Percentiles rank a stretch among this genome's conserved stretches.
Conservation (phyloP, 1,140 invertebrate genomes). For the Campoletis sonorensis region DNA sequence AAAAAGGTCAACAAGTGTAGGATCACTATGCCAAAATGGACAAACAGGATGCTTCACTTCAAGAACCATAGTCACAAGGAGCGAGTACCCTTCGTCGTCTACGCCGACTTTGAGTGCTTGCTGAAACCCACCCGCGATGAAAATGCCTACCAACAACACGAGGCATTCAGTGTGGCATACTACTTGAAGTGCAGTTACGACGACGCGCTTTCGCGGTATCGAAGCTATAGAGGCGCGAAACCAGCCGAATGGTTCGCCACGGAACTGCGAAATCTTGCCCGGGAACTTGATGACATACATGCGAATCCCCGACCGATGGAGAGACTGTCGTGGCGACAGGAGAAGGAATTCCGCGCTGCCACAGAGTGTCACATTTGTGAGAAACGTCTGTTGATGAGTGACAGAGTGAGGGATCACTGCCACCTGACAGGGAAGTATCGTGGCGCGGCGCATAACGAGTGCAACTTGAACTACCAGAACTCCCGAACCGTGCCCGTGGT, state of each 20-base stretch:
- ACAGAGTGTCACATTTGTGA: slow-evolving; percentile 8
- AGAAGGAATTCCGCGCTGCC: not conserved
- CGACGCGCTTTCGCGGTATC: slow-evolving; percentile 13
- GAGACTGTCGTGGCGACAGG: not conserved
- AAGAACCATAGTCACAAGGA: slow-evolving; percentile 18
- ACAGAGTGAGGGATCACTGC: slow-evolving; percentile 10
- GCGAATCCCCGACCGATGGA: not conserved
- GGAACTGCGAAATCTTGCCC: not conserved
- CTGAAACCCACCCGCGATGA: not conserved
- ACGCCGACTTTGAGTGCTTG: slow-evolving; percentile 22
- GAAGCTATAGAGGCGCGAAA: not conserved
- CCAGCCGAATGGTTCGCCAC: not conserved
- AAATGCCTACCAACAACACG: not conserved
- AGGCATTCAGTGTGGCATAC: not conserved
- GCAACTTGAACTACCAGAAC: slow-evolving; percentile 1
- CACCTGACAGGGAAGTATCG: slow-evolving; percentile 2
- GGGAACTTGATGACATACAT: not conserved
- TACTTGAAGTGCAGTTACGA: slow-evolving; percentile 38
- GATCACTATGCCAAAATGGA: not conserved
- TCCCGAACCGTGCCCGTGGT: not conserved
- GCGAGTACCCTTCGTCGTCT: slow-evolving; percentile 16
- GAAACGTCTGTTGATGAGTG: not conserved
- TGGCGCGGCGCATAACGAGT: not conserved
- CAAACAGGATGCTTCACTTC: not conserved
- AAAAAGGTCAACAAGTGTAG: not conserved